These are phyloP conservation scores for Scolopax rusticola DNA, from an alignment of 2,797 vertebrate species.

Conservation along the genomic window DNA sequence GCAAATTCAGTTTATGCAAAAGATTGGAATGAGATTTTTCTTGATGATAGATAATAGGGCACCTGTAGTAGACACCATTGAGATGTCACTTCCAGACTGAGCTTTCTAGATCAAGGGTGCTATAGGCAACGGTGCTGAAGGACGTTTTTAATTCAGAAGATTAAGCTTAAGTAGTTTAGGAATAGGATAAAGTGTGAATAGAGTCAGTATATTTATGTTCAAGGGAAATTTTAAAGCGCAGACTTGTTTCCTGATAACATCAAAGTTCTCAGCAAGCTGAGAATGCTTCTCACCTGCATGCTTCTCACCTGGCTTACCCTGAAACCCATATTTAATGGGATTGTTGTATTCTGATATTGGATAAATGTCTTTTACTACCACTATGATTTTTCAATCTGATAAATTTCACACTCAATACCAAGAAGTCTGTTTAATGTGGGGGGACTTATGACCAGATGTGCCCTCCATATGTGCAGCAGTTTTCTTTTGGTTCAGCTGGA, in stretches of 20 bases:
- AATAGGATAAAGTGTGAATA: neutral
- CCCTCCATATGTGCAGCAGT: neutral
- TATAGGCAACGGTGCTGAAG: neutral
- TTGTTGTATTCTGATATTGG: neutral
- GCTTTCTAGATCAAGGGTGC: neutral
- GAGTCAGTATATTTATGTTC: neutral
- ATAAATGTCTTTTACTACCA: neutral
- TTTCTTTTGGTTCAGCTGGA: neutral
- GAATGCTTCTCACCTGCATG: neutral
- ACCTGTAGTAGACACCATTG: neutral
- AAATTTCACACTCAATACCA: rapidly evolving
- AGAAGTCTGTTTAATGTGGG: neutral
- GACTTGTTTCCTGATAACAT: neutral
- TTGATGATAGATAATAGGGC: neutral
- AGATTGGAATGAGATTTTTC: neutral
- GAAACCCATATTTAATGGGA: neutral
- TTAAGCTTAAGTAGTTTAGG: neutral
- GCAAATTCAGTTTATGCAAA: neutral
- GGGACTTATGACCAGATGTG: neutral
- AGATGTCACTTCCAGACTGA: neutral
- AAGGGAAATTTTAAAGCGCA: neutral
- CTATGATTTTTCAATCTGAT: neutral
- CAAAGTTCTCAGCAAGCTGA: neutral
- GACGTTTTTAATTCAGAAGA: neutral
- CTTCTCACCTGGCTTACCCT: neutral